Conservation (phyloP, 1,140 invertebrate species). For the Cryptotermes secundus region DNA sequence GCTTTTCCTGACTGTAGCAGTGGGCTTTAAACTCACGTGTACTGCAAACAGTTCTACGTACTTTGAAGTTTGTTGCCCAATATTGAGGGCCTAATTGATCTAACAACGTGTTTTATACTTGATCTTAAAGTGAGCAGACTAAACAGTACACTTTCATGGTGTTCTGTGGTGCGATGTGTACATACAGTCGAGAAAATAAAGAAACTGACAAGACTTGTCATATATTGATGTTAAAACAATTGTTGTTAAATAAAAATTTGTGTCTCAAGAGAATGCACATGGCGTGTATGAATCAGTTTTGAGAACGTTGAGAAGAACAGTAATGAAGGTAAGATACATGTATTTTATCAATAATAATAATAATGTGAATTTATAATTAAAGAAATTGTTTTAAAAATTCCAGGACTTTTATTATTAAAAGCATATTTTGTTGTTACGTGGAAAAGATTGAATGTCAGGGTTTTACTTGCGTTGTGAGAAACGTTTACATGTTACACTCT, state of each 20-base stretch:
- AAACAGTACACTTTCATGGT: too few relatives aligned
- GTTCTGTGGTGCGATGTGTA: background rate
- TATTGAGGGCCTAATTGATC: background rate
- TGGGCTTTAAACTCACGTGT: too few relatives aligned
- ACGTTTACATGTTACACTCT: too few relatives aligned
- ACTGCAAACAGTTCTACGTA: too few relatives aligned
- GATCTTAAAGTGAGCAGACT: too few relatives aligned
- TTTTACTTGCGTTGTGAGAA: too few relatives aligned
- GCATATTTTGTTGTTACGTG: too few relatives aligned
- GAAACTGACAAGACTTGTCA: background rate
- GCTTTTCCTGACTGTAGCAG: too few relatives aligned
- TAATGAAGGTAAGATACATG: constrained; percentile 23
- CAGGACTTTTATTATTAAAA: background rate
- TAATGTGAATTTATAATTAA: constrained; percentile 31
- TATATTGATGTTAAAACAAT: constrained; percentile 6
- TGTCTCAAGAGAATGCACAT: background rate
- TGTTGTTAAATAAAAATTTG: constrained; percentile 20
- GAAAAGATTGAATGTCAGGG: too few relatives aligned
- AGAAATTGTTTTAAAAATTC: constrained; percentile 25
- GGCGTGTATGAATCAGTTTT: background rate
- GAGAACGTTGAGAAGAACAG: background rate
- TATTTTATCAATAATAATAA: constrained; percentile 30
- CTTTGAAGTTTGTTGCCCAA: too few relatives aligned
- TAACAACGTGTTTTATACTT: background rate
- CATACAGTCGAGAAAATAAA: background rate